A percentile compares a stretch with the other conserved stretches of the same genome.
phyloP scores from a whole-genome alignment of 2,888 invertebrate genomes.

The Hemithea aestivaria region DNA sequence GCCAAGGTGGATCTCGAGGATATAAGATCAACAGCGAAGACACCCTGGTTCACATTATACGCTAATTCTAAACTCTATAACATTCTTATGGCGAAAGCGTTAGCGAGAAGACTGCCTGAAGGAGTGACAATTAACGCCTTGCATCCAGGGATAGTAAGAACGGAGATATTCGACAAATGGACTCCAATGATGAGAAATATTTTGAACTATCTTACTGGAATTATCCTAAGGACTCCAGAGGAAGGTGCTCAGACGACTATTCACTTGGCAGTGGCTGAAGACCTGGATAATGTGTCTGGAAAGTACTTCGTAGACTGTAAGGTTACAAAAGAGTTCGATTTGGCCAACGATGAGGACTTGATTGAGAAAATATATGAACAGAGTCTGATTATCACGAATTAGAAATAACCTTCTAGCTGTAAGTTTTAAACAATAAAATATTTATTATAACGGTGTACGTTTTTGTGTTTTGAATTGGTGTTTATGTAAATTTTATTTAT shows the following conservation, averaged over 20 bases:
- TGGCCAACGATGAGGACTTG: slow-evolving; percentile 81
- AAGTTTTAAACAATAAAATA: no score
- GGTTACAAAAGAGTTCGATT: slow-evolving; percentile 70
- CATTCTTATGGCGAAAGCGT: slow-evolving; percentile 60
- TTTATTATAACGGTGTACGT: no score
- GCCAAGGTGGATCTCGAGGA: slow-evolving; percentile 68
- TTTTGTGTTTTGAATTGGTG: no score
- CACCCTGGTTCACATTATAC: slow-evolving; percentile 63
- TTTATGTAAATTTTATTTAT: no score
- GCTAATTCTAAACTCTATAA: slow-evolving; percentile 61
- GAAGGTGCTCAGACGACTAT: slow-evolving; percentile 90
- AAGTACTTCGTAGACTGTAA: slow-evolving; percentile 89
- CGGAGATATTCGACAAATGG: slow-evolving; percentile 85
- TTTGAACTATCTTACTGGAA: slow-evolving; percentile 74
- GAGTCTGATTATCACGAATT: slow-evolving; percentile 37
- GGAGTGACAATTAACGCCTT: slow-evolving; percentile 88
- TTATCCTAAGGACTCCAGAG: slow-evolving; percentile 82
- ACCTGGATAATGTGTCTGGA: slow-evolving; percentile 83
- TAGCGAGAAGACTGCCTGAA: slow-evolving; percentile 51
- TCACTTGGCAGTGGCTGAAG: slow-evolving; percentile 85
- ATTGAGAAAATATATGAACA: slow-evolving; percentile 88
- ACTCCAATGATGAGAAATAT: slow-evolving; percentile 62
- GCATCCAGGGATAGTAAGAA: slow-evolving; percentile 90
- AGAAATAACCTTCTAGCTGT: no score
- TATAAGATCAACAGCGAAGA: slow-evolving; percentile 28